Percentiles rank a stretch among this genome's conserved stretches.
Conservation (phyloP, 2,797 vertebrate species). For the Pangasius mekongensis region DNA sequence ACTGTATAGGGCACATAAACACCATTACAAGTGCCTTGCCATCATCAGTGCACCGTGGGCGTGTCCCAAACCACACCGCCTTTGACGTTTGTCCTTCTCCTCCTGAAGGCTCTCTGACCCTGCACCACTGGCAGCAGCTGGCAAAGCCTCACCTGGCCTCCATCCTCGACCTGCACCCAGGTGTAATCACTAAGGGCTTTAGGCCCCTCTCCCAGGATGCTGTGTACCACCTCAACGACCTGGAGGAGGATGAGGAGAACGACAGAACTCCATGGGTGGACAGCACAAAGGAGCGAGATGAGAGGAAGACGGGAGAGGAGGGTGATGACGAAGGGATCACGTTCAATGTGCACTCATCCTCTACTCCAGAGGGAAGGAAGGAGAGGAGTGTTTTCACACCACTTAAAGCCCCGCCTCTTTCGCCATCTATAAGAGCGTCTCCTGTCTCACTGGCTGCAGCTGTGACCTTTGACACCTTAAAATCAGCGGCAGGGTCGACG, state of each 20-base stretch:
- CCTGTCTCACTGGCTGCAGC: conserved; percentile 32
- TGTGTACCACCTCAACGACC: conserved; percentile 85
- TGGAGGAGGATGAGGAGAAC: conserved; percentile 89
- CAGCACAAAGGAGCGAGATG: conserved; percentile 50
- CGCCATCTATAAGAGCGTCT: conserved; percentile 49
- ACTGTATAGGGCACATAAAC: background rate
- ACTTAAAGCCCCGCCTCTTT: conserved; percentile 59
- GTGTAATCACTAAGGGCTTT: conserved; percentile 95
- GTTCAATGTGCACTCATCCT: conserved; percentile 82
- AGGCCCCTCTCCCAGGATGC: conserved; percentile 81
- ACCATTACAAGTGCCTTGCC: background rate
- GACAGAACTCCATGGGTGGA: conserved; percentile 67
- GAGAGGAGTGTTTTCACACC: conserved; percentile 54
- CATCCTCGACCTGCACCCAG: conserved; percentile 93
- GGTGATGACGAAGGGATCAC: conserved; percentile 84
- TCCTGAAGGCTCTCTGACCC: conserved; percentile 88
- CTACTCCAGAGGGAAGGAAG: conserved; percentile 74
- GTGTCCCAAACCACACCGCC: background rate
- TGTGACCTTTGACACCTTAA: conserved; percentile 31
- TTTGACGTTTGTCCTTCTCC: background rate
- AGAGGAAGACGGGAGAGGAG: conserved; percentile 56
- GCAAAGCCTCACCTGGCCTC: conserved; percentile 95
- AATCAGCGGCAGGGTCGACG: background rate
- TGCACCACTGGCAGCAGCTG: conserved; percentile 98
- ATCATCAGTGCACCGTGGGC: background rate